Evolutionary conservation across 2,888 invertebrate genomes (phyloP), one percentile per base, ranked within the genome.

Genomic region (Nomada goodeniana): DNA sequence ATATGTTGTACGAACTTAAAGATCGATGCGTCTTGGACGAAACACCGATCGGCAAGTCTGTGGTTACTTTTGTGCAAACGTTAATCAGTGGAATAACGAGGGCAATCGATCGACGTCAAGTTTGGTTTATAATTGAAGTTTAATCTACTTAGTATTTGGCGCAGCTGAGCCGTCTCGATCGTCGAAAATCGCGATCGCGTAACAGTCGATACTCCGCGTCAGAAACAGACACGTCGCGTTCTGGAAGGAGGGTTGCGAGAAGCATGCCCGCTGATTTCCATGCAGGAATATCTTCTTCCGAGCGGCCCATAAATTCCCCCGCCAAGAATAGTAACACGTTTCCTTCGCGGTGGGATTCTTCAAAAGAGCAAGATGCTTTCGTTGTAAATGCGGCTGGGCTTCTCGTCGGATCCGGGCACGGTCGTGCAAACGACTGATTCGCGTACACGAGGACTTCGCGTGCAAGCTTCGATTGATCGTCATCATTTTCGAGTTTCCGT

Each of bases 401-500:
- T 44, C n/a, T 64, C 42, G 29, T 23, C 42, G n/a, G 47, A 68
- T 60, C 44, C 47, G n/a, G 20, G n/a, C 5, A 26, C 15, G 10
- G 36, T 15, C 29, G 42, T 47, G 20, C 44, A 11, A 42, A 13
- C 50, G 65, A 80, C 70, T 61, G 60, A 77, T 77, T 70, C n/a
- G 20, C 36, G 29, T 59, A 47, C 59, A 44, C 18, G 67, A 63
- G 26, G 67, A 55, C 50, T 57, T 80, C 73, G 80, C 80, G 80
- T 81, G 80, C 73, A 44, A 36, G 55, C 55, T 57, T 69, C 80
- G 68, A 79, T 72, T 59, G 80, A 69, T 60, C 74, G 70, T 74
- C 74, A 61, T 80, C 75, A 47, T 80, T 82, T 75, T 70, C 70
- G 64, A 82, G 81, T 82, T 75, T 82, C 70, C 81, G 69, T 80